Evolutionary conservation across 2,888 invertebrate genomes (phyloP).

Genomic region (Xestobium rufovillosum): DNA sequence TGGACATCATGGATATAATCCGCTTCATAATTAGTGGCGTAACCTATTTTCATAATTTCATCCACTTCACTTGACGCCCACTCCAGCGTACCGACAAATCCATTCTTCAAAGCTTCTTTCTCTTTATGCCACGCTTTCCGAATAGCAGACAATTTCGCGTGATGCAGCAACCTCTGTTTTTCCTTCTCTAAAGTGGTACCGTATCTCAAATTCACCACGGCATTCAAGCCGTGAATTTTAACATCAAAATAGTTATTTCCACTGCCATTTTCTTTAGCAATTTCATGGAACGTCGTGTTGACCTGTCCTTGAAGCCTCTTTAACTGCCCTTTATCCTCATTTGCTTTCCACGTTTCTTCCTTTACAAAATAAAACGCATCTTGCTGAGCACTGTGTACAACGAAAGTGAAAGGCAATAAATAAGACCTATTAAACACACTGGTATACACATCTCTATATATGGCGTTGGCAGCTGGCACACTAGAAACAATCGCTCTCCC

Average conservation of each 20-base stretch:
- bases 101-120: conserved; percentile 72
- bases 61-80: conserved; percentile 86
- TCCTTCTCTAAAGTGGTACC: conserved; percentile 89
- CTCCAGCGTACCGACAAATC: conserved; percentile 68
- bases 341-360: conserved; percentile 82
- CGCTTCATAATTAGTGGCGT: conserved; percentile 79
- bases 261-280: conserved; percentile 59
- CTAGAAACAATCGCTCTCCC: conserved; percentile 78
- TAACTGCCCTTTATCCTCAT: conserved; percentile 80
- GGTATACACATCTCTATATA: conserved; percentile 86
- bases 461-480: conserved; percentile 83
- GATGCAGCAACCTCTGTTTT: conserved; percentile 79
- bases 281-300: conserved; percentile 86
- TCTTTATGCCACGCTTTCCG: conserved; percentile 92
- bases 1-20: conserved; percentile 88
- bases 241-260: conserved; percentile 76
- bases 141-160: conserved; percentile 80
- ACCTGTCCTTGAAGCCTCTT: conserved; percentile 85
- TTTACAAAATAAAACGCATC: conserved; percentile 92
- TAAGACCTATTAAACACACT: conserved; percentile 87
- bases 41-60: conserved; percentile 78
- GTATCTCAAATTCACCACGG: conserved; percentile 88
- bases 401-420: conserved; percentile 78
- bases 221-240: conserved; percentile 84
- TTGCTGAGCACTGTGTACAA: conserved; percentile 81